Conservation (phyloP, 2,113 vertebrate species). For the Daubentonia madagascariensis region DNA sequence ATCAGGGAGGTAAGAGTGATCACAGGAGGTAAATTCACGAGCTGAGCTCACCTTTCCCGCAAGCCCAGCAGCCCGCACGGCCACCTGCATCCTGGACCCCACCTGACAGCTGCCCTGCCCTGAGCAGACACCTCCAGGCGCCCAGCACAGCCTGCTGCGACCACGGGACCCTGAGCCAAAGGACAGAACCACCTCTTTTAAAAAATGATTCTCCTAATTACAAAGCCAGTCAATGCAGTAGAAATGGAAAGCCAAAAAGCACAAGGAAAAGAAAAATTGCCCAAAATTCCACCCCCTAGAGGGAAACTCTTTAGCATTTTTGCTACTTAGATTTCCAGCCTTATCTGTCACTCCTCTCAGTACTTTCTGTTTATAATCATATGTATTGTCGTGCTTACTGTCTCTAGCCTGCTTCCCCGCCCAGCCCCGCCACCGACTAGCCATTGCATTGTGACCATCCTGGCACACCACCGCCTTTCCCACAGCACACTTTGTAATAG, state of each 20-base stretch:
- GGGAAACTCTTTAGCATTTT: not conserved
- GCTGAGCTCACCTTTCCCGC: not conserved
- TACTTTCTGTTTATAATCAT: not conserved
- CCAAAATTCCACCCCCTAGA: not conserved
- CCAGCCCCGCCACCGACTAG: fast-evolving
- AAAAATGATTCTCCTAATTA: not conserved
- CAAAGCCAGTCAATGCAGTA: not conserved
- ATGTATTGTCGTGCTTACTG: fast-evolving
- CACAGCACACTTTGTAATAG: not conserved
- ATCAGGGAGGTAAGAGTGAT: not conserved
- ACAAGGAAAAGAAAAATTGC: not conserved
- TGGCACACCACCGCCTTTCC: fast-evolving
- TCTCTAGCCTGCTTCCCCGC: not conserved
- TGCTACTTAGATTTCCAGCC: not conserved
- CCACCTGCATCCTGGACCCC: not conserved
- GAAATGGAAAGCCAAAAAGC: not conserved
- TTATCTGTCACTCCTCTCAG: not conserved
- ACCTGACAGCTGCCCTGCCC: not conserved
- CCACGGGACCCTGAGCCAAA: not conserved
- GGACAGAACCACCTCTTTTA: not conserved
- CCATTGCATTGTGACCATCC: no score
- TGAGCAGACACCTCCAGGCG: not conserved
- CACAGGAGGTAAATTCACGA: not conserved
- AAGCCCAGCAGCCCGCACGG: fast-evolving
- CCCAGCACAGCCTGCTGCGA: not conserved